These are phyloP conservation scores for Mycalesis mineus DNA, from an alignment of 2,888 invertebrate species.

Conservation along the genomic window DNA sequence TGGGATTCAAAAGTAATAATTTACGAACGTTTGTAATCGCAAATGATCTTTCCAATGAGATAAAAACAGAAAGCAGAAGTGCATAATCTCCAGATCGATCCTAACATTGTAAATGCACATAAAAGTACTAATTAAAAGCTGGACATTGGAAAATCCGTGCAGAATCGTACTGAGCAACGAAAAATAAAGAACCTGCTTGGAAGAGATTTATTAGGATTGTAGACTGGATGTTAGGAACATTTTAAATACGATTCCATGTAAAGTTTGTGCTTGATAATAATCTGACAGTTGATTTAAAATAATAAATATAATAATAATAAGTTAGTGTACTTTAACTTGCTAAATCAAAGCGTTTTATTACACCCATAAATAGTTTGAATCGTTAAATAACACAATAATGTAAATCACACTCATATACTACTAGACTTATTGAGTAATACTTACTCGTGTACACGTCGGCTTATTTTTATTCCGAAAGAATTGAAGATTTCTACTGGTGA, in stretches of 20 bases:
- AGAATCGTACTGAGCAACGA: slow-evolving; percentile 32
- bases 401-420: too few species aligned
- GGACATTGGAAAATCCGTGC: slow-evolving; percentile 43
- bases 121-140: slow-evolving; percentile 35
- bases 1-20: slow-evolving; percentile 8
- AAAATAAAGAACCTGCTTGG: slow-evolving; percentile 32
- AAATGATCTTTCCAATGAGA: slow-evolving; percentile 14
- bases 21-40: slow-evolving; percentile 13
- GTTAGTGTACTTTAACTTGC: too few species aligned
- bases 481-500: too few species aligned
- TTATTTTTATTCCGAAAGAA: too few species aligned
- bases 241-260: neutral
- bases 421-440: too few species aligned
- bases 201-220: neutral
- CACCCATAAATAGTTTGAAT: too few species aligned
- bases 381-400: too few species aligned
- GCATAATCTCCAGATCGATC: slow-evolving; percentile 19
- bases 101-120: slow-evolving; percentile 27
- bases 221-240: neutral
- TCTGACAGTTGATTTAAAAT: too few species aligned
- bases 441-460: too few species aligned
- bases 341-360: too few species aligned
- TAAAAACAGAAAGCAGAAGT: slow-evolving; percentile 14
- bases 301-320: too few species aligned
- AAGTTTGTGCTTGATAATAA: too few species aligned